Percentiles rank a stretch among this genome's conserved stretches.
Conservation (phyloP, 2,113 vertebrate species). For the Solenodon paradoxus region DNA sequence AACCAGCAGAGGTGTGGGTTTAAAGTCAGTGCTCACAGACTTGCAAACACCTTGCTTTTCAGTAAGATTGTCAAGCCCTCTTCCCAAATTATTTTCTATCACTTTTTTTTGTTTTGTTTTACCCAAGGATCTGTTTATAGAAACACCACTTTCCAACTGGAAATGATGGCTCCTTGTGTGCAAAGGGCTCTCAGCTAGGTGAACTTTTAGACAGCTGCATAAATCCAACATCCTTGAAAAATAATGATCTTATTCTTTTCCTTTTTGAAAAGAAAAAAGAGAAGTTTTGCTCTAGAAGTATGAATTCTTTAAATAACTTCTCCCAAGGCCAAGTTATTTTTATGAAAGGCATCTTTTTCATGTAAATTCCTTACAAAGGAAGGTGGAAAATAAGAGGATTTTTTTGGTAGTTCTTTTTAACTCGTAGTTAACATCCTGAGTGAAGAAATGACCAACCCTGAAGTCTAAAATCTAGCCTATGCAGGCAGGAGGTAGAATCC, state of each 20-base stretch:
- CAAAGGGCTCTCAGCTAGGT: conserved; percentile 22
- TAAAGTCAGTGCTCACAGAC: not conserved
- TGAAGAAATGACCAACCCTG: not conserved
- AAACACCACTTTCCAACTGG: not conserved
- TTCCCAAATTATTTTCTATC: not conserved
- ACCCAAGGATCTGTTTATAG: not conserved
- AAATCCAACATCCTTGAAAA: conserved; percentile 60
- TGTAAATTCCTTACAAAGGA: conserved; percentile 65
- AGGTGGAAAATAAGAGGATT: conserved; percentile 48
- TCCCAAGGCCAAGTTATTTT: conserved; percentile 71
- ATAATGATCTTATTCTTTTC: conserved; percentile 8
- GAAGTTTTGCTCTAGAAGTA: conserved; percentile 55
- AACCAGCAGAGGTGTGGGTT: not conserved
- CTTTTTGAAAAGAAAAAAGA: conserved; percentile 13
- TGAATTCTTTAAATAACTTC: conserved; percentile 74
- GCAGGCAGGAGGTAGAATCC: too few relatives aligned
- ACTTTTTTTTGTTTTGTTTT: not conserved
- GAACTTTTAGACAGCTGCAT: conserved; percentile 28
- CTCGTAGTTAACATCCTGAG: not conserved
- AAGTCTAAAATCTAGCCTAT: not conserved
- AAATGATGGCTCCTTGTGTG: not conserved
- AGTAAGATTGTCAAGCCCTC: not conserved
- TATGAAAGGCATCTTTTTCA: conserved; percentile 59
- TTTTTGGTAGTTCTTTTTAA: too few relatives aligned
- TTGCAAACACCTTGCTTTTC: not conserved